Conservation (phyloP, 2,113 vertebrate species). For the Diadophis punctatus region DNA sequence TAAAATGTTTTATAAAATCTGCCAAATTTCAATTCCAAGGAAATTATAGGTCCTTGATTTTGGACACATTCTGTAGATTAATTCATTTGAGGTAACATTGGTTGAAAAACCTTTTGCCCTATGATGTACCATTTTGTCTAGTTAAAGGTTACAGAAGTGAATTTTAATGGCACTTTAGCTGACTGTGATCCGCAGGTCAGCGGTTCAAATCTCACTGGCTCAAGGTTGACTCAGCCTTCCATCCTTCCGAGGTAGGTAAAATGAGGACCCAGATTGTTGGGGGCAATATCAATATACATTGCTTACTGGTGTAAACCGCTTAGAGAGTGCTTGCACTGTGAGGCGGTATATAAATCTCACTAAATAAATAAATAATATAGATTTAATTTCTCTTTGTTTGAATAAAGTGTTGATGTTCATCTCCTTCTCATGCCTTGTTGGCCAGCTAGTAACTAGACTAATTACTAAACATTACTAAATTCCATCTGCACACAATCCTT, state of each 20-base stretch:
- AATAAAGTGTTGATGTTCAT: background rate
- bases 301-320: no score
- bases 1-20: background rate
- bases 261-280: no score
- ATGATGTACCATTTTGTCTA: background rate
- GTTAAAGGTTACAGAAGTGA: background rate
- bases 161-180: no score
- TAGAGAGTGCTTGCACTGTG: no score
- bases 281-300: no score
- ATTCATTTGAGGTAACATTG: background rate
- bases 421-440: background rate
- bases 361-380: no score
- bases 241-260: no score
- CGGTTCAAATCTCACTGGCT: no score
- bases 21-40: background rate
- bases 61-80: background rate
- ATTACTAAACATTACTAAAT: background rate
- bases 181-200: no score
- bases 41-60: background rate
- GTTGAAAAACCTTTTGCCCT: background rate
- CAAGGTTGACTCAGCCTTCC: no score
- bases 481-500: background rate
- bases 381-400: background rate
- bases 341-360: no score
- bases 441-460: background rate